Evolutionary conservation across 2,797 vertebrate species (phyloP), one percentile per base, ranked within the genome.

Genomic region (Semotilus atromaculatus): DNA sequence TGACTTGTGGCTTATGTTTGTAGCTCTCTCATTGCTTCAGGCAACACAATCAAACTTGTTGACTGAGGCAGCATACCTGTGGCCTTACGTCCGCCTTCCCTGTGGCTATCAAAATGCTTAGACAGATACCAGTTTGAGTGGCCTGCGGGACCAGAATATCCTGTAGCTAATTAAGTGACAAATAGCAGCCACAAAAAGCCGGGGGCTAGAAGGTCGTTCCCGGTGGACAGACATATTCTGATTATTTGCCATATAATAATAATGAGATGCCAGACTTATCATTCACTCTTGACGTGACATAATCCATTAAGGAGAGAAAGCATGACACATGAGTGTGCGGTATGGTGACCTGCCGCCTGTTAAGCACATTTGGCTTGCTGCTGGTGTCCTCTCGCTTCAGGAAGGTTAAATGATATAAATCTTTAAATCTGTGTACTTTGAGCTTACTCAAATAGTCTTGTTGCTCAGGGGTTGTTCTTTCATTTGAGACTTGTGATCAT

Each of bases 81-180:
- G 45, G 84, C 86, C 83, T 66, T 48, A 55, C 78, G 66, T 74
- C 74, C 78, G 23, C 64, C 68, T 70, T 67, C 84, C 82, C 84
- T 43, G 21, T 81, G 83, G 78, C 86, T 76, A 73, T 80, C 64
- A 82, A 72, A 88, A 85, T 67, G 38, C 40, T 60, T 64, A 76
- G 81, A 79, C 48, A 51, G 23, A 51, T 66, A 72, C 48, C 10
- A 67, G 73, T 85, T 84, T 83, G 83, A 87, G 67, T 72, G 77
- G 79, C 81, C 85, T 85, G 60, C 78, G 67, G 83, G 85, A 84
- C 58, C 82, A 67, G 78, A 85, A 81, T 83, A 86, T 80, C 86
- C 71, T 87, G 81, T 58, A 72, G 36, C 83, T 88, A 88, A 88
- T 89, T 89, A 88, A 86, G 84, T 84, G 85, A 86, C 85, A 88